Conservation (phyloP, 1,140 invertebrate species). For the Philaenus spumarius region DNA sequence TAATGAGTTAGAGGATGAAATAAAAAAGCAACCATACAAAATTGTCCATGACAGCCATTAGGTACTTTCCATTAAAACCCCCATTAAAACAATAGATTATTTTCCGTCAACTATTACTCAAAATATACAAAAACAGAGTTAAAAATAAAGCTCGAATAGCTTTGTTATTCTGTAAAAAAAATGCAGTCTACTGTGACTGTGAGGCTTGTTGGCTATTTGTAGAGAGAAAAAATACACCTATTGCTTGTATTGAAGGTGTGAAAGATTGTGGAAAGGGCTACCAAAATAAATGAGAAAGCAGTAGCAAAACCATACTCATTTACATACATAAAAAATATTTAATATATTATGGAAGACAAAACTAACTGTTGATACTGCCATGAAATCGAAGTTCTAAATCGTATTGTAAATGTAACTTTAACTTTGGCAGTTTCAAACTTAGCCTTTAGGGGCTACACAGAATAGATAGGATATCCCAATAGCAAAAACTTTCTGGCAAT, state of each 20-base stretch:
- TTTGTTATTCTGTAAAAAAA: conserved; percentile 1
- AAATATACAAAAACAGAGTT: conserved; percentile 1
- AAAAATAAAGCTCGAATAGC: background rate
- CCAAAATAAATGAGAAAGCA: background rate
- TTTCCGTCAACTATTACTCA: background rate
- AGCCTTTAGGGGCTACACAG: conserved; percentile 1
- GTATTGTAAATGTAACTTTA: no score
- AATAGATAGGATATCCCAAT: no score
- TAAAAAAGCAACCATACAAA: no score
- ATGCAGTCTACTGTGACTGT: conserved; percentile 8
- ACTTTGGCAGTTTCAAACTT: background rate
- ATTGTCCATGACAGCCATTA: no score
- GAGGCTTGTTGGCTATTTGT: background rate
- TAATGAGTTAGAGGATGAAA: no score
- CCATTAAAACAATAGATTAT: background rate
- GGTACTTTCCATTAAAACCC: no score
- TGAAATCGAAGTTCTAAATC: no score
- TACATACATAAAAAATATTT: background rate
- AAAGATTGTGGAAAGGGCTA: no score
- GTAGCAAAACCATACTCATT: background rate
- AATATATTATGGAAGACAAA: background rate
- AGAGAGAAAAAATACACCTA: background rate
- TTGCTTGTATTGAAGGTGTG: background rate
- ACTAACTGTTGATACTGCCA: background rate
- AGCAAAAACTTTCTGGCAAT: no score